Evolutionary conservation across 2,888 invertebrate genomes (phyloP), one percentile per base, ranked within the genome.

Genomic region (Amphipyra tragopoginis): DNA sequence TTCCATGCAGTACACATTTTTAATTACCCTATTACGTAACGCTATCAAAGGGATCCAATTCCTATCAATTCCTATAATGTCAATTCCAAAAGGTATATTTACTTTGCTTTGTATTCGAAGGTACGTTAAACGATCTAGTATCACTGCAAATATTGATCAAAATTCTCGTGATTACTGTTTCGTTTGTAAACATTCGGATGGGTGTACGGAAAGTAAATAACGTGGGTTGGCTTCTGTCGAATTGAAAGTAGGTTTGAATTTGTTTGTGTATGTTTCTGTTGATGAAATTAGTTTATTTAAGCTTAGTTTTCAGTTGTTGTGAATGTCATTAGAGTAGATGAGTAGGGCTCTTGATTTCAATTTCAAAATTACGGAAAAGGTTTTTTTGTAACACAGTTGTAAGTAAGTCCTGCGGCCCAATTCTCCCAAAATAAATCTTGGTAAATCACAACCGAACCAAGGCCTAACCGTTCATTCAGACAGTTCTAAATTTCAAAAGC

Each of bases 11-110:
- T 51, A 65, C 53, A 69, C 63, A 77, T 75, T 79, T 75, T 79
- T 68, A 75, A 79, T 75, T 71, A 45, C 54, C 60, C 43, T 47
- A 78, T 74, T 79, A 76, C 75, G 77, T 75, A 62, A 40, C 49
- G 11, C 8, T 21, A 11, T 63, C 45, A 56, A 75, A 68, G 47
- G 47, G 38, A 65, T 61, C 48, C 40, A 26, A 58, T 65, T 56
- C 36, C 73, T 50, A 72, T 67, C 42, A 44, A 26, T 44, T n/a
- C n/a, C 44, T 44, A 26, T 64, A 51, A 59, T 58, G 42, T 49
- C 34, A 51, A 38, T 60, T 59, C 21, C 14, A 15, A 63, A 57
- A 8, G 7, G n/a, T n/a, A 9, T 66, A 42, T 71, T 65, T 64
- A n/a, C 21, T 55, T 48, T 53, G 34, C 42, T 13, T 45, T 47